Evolutionary conservation across 1,140 invertebrate species (phyloP).

Genomic region (Dendroctonus valens): DNA sequence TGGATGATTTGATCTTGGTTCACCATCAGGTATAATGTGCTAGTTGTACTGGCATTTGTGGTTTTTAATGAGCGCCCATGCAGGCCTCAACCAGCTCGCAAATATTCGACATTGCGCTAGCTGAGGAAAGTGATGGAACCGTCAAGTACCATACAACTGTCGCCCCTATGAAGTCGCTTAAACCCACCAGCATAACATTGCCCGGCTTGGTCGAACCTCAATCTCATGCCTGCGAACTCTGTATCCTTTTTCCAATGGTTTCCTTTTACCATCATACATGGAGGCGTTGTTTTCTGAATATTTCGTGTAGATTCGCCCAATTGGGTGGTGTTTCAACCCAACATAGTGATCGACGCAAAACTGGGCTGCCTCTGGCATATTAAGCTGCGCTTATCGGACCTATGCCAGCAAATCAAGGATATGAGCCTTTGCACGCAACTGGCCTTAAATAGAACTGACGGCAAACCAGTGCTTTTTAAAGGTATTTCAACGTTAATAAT

Average conservation of each 20-base stretch:
- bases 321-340: constrained; percentile 95
- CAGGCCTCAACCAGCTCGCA: constrained; percentile 76
- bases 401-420: constrained; percentile 66
- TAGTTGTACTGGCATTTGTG: too few relatives aligned
- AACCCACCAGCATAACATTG: constrained; percentile 65
- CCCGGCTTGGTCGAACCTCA: constrained; percentile 52
- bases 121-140: constrained; percentile 73
- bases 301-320: constrained; percentile 74
- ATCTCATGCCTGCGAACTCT: constrained; percentile 48
- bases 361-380: constrained; percentile 81
- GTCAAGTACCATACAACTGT: constrained; percentile 75
- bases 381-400: constrained; percentile 58
- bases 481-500: constrained; percentile 6
- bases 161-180: constrained; percentile 72
- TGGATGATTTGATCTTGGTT: constrained; percentile 90
- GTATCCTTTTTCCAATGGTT: constrained; percentile 39
- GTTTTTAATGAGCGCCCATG: not conserved
- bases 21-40: constrained; percentile 88
- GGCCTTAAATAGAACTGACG: constrained; percentile 73
- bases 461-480: constrained; percentile 70
- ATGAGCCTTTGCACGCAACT: constrained; percentile 73
- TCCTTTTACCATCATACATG: not conserved
- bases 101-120: constrained; percentile 78
- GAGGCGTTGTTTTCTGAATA: not conserved
- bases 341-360: constrained; percentile 94